Evolutionary conservation across 2,888 invertebrate genomes (phyloP).

Genomic region (Chrysotoxum bicinctum): DNA sequence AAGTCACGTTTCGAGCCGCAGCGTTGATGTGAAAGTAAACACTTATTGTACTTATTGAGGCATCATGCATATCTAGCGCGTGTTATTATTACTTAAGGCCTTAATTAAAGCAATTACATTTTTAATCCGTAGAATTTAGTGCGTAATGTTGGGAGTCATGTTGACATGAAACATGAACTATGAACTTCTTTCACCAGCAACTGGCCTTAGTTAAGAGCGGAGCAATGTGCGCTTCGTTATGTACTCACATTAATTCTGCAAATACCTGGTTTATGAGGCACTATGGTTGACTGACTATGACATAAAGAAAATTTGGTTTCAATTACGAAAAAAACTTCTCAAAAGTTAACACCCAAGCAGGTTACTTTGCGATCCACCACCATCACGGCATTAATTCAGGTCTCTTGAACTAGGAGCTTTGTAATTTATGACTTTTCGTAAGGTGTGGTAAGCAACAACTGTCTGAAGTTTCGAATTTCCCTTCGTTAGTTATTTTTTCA

Average conservation of each 20-base stretch:
- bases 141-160: slow-evolving; percentile 11
- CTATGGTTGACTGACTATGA: background rate
- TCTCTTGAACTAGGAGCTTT: slow-evolving; percentile 44
- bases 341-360: slow-evolving; percentile 19
- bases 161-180: background rate
- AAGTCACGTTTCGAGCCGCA: background rate
- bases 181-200: slow-evolving; percentile 1
- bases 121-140: slow-evolving; percentile 1
- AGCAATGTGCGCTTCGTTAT: background rate
- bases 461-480: slow-evolving; percentile 37
- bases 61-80: background rate
- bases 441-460: slow-evolving; percentile 55
- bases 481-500: slow-evolving; percentile 15
- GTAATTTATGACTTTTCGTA: slow-evolving; percentile 59
- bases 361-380: slow-evolving; percentile 21
- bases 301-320: slow-evolving; percentile 23
- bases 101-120: slow-evolving; percentile 17
- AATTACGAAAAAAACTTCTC: slow-evolving; percentile 49
- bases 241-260: background rate
- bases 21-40: background rate
- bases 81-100: slow-evolving; percentile 9
- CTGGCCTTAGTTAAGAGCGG: background rate
- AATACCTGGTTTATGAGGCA: slow-evolving; percentile 10
- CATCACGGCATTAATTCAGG: slow-evolving; percentile 41
- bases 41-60: background rate